These are phyloP conservation scores for Nephotettix cincticeps DNA, from an alignment of 1,140 invertebrate genomes.

Conservation along the genomic window DNA sequence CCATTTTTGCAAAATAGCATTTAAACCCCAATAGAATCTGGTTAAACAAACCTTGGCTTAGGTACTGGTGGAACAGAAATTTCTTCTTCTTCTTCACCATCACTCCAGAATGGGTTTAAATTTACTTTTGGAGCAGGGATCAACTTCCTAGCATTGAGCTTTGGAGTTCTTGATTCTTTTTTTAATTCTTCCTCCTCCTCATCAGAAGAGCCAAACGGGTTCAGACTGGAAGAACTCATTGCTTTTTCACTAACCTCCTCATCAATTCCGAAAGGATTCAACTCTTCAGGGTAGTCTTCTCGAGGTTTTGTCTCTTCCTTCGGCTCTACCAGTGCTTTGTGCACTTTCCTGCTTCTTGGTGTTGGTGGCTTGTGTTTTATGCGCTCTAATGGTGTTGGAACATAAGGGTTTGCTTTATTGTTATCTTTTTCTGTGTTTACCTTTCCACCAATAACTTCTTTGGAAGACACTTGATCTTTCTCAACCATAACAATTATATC, in stretches of 20 bases:
- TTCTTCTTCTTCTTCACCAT: slow-evolving; percentile 62
- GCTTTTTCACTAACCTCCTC: slow-evolving; percentile 47
- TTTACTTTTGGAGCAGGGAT: slow-evolving; percentile 28
- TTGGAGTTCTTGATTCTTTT: slow-evolving; percentile 31
- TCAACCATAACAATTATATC: neutral
- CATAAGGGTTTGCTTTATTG: neutral
- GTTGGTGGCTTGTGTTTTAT: neutral
- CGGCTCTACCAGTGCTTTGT: neutral
- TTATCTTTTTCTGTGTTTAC: neutral
- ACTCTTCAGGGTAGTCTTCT: slow-evolving; percentile 65
- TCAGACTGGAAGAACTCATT: slow-evolving; percentile 48
- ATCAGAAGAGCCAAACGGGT: slow-evolving; percentile 70
- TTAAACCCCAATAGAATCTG: too few relatives aligned
- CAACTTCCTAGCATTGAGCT: slow-evolving; percentile 1
- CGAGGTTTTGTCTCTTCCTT: neutral
- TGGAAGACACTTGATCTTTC: slow-evolving; percentile 19
- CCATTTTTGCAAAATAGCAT: too few relatives aligned
- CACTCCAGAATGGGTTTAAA: slow-evolving; percentile 68
- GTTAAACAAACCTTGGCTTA: slow-evolving; percentile 40
- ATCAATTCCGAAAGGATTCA: slow-evolving; percentile 76
- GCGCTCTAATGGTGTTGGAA: neutral
- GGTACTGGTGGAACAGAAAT: slow-evolving; percentile 30
- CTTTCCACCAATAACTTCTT: slow-evolving; percentile 40
- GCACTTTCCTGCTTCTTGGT: neutral
- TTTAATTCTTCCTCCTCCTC: slow-evolving; percentile 55